phyloP scores from a whole-genome alignment of 1,140 invertebrate genomes.

The Drosophila cardini region DNA sequence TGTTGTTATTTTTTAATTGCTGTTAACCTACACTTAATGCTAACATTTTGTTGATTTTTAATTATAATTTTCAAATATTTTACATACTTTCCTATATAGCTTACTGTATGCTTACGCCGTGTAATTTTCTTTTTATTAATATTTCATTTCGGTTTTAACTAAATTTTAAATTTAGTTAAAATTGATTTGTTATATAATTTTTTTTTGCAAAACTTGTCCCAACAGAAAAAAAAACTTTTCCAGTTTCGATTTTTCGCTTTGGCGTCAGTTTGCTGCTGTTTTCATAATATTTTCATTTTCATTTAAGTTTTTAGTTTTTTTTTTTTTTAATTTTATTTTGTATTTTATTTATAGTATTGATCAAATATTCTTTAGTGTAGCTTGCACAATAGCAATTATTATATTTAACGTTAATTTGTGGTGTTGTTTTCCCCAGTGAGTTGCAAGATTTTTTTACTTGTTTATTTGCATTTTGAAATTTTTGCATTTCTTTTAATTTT shows the following conservation, averaged over 20 bases:
- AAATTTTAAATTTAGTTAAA: slow-evolving; percentile 78
- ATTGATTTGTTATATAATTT: slow-evolving; percentile 68
- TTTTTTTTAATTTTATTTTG: slow-evolving; percentile 25
- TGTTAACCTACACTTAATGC: slow-evolving; percentile 63
- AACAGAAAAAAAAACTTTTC: slow-evolving; percentile 61
- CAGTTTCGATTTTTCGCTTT: slow-evolving; percentile 44
- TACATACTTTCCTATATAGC: slow-evolving; percentile 65
- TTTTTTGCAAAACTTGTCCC: slow-evolving; percentile 49
- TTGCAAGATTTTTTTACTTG: slow-evolving; percentile 64
- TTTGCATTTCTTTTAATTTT: slow-evolving; percentile 33
- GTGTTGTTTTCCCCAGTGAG: slow-evolving; percentile 84
- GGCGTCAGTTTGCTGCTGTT: slow-evolving; percentile 57
- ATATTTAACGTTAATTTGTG: slow-evolving; percentile 78
- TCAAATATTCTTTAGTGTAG: slow-evolving; percentile 66
- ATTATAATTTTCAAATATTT: slow-evolving; percentile 72
- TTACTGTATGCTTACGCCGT: slow-evolving; percentile 35
- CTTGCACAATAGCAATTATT: slow-evolving; percentile 45
- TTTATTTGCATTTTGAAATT: slow-evolving; percentile 56
- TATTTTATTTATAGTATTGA: slow-evolving; percentile 46
- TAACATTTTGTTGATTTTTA: slow-evolving; percentile 49
- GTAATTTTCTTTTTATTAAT: slow-evolving; percentile 42
- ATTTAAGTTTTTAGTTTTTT: no score
- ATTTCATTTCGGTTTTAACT: slow-evolving; percentile 63
- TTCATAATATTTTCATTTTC: slow-evolving; percentile 45
- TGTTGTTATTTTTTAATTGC: slow-evolving; percentile 61